Conservation (phyloP, 2,888 invertebrate genomes). For the Exephanes ischioxanthus region DNA sequence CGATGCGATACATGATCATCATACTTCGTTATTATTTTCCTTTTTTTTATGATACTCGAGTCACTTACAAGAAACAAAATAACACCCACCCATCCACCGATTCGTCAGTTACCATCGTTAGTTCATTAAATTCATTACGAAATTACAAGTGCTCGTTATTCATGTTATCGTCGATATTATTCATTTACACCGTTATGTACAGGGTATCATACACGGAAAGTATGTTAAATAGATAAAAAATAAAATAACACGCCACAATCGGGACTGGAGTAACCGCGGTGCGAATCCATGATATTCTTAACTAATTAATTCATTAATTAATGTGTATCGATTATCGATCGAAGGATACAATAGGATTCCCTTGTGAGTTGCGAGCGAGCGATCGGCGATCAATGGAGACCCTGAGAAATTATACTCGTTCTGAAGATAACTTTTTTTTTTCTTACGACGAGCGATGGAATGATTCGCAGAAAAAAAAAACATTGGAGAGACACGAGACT, state of each 20-base stretch:
- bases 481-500: constrained; percentile 32
- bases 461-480: neutral
- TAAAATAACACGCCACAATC: constrained; percentile 55
- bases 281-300: constrained; percentile 30
- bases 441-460: neutral
- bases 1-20: constrained; percentile 16
- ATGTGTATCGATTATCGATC: constrained; percentile 50
- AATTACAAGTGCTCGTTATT: constrained; percentile 78
- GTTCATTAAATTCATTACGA: constrained; percentile 73
- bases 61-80: constrained; percentile 63
- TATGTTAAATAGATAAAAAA: constrained; percentile 40
- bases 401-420: constrained; percentile 52
- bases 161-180: constrained; percentile 74
- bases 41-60: constrained; percentile 13
- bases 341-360: constrained; percentile 29
- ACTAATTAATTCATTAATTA: constrained; percentile 51
- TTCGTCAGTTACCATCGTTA: constrained; percentile 56
- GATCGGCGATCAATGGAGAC: constrained; percentile 42
- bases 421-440: constrained; percentile 5
- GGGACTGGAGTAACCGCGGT: constrained; percentile 27
- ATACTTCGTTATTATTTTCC: constrained; percentile 15
- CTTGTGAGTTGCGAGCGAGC: constrained; percentile 21
- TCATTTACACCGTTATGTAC: constrained; percentile 81
- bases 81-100: constrained; percentile 67
- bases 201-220: constrained; percentile 77